Evolutionary conservation across 2,797 vertebrate species (phyloP).

Genomic region (Lindbergichthys nudifrons): DNA sequence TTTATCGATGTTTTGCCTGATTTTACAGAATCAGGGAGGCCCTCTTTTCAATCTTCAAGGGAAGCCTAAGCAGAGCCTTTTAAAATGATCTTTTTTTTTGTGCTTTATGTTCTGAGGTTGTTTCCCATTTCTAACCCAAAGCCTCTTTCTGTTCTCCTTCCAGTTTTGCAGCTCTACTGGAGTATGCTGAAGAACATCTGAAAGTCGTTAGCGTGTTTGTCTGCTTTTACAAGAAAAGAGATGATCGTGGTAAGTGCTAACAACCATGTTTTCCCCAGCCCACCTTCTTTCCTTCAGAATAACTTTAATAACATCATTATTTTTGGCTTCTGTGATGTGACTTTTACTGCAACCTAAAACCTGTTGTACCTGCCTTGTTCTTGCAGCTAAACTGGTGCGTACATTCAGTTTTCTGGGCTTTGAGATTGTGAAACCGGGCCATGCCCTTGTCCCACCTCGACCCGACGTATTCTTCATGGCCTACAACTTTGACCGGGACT

Average conservation of each 20-base stretch:
- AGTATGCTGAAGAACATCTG: constrained; percentile 89
- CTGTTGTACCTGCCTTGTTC: background rate
- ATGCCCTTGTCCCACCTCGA: constrained; percentile 87
- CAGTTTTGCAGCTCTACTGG: constrained; percentile 87
- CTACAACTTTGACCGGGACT: constrained; percentile 89
- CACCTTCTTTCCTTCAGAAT: background rate
- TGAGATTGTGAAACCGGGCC: constrained; percentile 91
- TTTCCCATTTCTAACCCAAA: constrained; percentile 18
- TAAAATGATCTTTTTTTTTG: background rate
- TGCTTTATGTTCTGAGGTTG: background rate
- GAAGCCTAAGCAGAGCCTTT: background rate
- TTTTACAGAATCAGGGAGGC: background rate
- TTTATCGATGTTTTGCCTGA: background rate
- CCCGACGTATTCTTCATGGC: constrained; percentile 90
- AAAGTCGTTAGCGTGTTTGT: constrained; percentile 87
- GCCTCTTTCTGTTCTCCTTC: constrained; percentile 19
- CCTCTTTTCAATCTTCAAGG: background rate
- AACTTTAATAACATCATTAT: background rate
- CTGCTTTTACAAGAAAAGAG: constrained; percentile 90
- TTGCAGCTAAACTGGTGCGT: constrained; percentile 86
- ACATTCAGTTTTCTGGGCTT: constrained; percentile 91
- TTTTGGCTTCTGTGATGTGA: background rate
- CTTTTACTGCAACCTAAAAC: background rate
- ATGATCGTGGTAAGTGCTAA: constrained; percentile 84
- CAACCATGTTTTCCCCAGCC: background rate